phyloP scores from a whole-genome alignment of 2,888 invertebrate species.

The Coenonympha glycerion region DNA sequence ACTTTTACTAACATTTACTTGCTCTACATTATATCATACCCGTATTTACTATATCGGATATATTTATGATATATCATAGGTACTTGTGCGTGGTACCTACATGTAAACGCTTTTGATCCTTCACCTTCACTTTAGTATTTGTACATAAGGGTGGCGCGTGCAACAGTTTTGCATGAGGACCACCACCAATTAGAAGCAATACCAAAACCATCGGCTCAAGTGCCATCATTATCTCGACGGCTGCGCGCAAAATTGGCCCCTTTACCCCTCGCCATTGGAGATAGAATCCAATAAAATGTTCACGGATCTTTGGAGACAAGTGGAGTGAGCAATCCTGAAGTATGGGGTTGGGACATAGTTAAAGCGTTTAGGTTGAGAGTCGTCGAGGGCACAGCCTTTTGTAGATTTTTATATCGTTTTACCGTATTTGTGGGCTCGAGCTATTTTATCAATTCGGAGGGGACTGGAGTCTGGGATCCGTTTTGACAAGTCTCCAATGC shows the following conservation, averaged over 20 bases:
- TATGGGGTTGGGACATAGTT: slow-evolving; percentile 72
- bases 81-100: background rate
- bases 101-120: slow-evolving; percentile 19
- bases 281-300: slow-evolving; percentile 58
- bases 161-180: slow-evolving; percentile 71
- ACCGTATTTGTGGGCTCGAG: slow-evolving; percentile 53
- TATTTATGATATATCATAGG: too few species aligned
- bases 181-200: slow-evolving; percentile 72
- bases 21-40: too few species aligned
- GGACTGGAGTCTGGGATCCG: slow-evolving; percentile 47
- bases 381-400: slow-evolving; percentile 68
- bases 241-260: slow-evolving; percentile 47
- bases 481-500: slow-evolving; percentile 54
- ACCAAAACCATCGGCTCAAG: slow-evolving; percentile 69
- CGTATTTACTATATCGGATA: too few species aligned
- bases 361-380: slow-evolving; percentile 73
- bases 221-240: slow-evolving; percentile 70
- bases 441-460: slow-evolving; percentile 71
- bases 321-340: slow-evolving; percentile 73
- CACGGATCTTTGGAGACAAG: slow-evolving; percentile 73
- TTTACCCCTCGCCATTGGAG: slow-evolving; percentile 47
- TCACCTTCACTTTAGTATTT: slow-evolving; percentile 20
- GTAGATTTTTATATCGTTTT: slow-evolving; percentile 70
- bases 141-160: slow-evolving; percentile 65
- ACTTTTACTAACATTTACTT: too few species aligned